Percentiles rank a stretch among this genome's conserved stretches.
Conservation (phyloP, 2,113 vertebrate species). For the Coreoperca whiteheadi region DNA sequence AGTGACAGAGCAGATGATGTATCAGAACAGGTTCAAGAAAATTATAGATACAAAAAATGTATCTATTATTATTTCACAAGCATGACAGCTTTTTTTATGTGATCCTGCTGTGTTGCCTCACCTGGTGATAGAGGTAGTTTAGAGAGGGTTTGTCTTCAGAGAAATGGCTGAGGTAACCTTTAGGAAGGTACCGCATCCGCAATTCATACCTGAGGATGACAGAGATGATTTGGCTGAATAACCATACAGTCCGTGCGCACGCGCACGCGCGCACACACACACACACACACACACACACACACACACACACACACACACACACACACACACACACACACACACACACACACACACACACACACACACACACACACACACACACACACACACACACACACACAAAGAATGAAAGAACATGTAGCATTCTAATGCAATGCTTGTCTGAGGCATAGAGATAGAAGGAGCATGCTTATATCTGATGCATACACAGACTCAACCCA, state of each 20-base stretch:
- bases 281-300: background rate
- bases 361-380: background rate
- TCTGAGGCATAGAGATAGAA: constrained; percentile 20
- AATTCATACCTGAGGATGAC: constrained; percentile 90
- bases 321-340: background rate
- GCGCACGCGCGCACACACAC: background rate
- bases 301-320: background rate
- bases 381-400: background rate
- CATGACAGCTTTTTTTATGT: background rate
- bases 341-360: background rate
- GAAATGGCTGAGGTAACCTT: constrained; percentile 98
- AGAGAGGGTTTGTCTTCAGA: constrained; percentile 97
- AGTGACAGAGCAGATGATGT: background rate
- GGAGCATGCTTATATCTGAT: constrained; percentile 18
- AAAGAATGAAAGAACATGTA: constrained; percentile 7
- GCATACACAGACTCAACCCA: constrained; percentile 13
- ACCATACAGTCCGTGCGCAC: background rate
- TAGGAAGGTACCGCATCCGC: constrained; percentile 97
- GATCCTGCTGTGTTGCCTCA: constrained; percentile 68
- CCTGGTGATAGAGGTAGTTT: constrained; percentile 99
- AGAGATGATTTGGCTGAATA: constrained; percentile 19
- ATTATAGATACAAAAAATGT: too few relatives aligned
- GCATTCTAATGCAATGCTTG: background rate
- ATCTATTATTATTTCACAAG: background rate
- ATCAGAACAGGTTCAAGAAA: background rate